phyloP scores from a whole-genome alignment of 2,888 invertebrate species.

The Seladonia tumulorum region DNA sequence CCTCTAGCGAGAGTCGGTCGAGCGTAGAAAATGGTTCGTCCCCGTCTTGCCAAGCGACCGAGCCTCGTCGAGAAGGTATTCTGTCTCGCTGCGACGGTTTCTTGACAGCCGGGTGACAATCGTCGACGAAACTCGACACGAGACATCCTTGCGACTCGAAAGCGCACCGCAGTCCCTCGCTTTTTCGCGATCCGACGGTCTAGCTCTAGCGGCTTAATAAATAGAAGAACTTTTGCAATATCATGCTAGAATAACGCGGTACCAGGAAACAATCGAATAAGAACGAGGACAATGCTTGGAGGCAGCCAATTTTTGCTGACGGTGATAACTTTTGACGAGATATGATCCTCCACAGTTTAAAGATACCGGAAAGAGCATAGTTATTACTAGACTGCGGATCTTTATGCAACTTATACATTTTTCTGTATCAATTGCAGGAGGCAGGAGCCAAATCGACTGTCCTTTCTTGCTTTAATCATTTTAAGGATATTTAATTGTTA shows the following conservation, averaged over 20 bases:
- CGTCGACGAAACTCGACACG: background rate
- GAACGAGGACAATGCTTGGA: background rate
- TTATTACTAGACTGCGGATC: background rate
- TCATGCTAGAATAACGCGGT: background rate
- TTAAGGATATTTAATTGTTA: no score
- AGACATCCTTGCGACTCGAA: background rate
- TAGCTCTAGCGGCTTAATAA: background rate
- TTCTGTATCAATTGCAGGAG: background rate
- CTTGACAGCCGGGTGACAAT: background rate
- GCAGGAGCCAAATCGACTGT: background rate
- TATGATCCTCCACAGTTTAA: background rate
- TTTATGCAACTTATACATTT: background rate
- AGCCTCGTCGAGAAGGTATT: background rate
- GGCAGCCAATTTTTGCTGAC: background rate
- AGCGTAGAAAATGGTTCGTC: conserved; percentile 27
- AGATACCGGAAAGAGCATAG: background rate
- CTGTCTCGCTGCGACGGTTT: background rate
- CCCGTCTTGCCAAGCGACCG: conserved; percentile 31
- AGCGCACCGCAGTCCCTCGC: background rate
- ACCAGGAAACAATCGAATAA: background rate
- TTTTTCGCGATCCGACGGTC: background rate
- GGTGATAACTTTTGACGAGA: background rate
- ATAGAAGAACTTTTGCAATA: background rate
- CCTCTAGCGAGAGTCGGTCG: background rate
- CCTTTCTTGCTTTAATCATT: background rate